Conservation (phyloP, 2,797 vertebrate species). For the Myripristis jacobus region DNA sequence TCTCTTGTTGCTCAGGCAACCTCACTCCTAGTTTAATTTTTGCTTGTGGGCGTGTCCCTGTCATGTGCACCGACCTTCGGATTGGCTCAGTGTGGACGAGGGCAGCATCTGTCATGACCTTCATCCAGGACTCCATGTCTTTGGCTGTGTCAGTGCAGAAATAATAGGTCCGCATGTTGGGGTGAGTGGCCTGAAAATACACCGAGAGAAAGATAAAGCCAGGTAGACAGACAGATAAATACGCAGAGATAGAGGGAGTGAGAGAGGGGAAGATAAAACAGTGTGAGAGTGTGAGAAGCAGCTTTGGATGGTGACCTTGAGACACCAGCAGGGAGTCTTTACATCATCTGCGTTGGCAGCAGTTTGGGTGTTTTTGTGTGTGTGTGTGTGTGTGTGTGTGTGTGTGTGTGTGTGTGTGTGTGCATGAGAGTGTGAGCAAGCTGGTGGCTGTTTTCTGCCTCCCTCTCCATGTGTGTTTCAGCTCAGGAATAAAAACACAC, state of each 20-base stretch:
- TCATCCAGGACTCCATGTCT: constrained; percentile 98
- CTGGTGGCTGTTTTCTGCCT: no score
- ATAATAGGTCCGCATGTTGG: constrained; percentile 99
- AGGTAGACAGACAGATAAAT: background rate
- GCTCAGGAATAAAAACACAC: no score
- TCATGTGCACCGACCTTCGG: constrained; percentile 80
- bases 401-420: background rate
- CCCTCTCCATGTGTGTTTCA: no score
- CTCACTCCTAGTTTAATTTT: background rate
- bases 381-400: constrained; percentile 2
- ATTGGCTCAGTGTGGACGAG: constrained; percentile 92
- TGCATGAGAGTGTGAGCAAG: no score
- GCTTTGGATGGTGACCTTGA: constrained; percentile 16
- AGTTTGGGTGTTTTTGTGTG: constrained; percentile 12
- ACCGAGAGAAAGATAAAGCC: background rate
- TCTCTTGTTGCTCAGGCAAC: no score
- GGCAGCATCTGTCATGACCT: constrained; percentile 94
- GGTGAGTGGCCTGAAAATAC: constrained; percentile 91
- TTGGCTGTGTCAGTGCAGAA: constrained; percentile 96
- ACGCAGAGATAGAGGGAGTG: background rate
- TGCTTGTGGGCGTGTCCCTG: background rate
- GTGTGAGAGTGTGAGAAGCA: background rate
- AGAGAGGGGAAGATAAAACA: background rate
- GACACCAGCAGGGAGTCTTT: constrained; percentile 15
- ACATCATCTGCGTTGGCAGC: background rate